Evolutionary conservation across 2,113 vertebrate genomes (phyloP), one percentile per base, ranked within the genome.

Genomic region (Colius striatus): DNA sequence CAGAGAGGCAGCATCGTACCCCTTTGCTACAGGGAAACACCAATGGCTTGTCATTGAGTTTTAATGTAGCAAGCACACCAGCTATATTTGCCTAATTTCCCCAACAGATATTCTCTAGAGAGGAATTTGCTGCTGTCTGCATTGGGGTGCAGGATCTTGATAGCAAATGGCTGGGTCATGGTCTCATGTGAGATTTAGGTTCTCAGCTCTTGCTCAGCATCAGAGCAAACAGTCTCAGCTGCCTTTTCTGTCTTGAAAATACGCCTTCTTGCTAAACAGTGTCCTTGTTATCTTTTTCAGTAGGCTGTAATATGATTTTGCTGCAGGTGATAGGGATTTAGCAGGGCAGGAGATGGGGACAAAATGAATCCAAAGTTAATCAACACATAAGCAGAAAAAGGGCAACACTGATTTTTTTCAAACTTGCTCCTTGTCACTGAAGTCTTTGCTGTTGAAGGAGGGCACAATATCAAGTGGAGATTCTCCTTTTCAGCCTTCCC

Each of bases 131-230:
- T 83, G 1, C 68, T 77, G 16, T 43, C 45, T 55, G 29, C 2
- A 2, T 18, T 70, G 54, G 29, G 27, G 6, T 27, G 15, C 30
- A 1, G 1, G 38, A 16, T 1, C 21, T 74, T 7, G 1, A 50
- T 73, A 34, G 36, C 75, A 94, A 55, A 70, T 77, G 50, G 22
- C 26, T 68, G 16, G 51, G 55, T 86, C 45, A 70, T 0, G 5
- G 26, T 63, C 32, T 75, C 61, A 20, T 66, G 38, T 30, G 55
- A 70, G 34, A 30, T 66, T 70, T 47, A 60, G 29, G 47, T 71
- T 94, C 51, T 76, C 16, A 20, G 51, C 15, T 80, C 16, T 67
- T 72, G 36, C 8, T n/a, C 63, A 89, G n/a, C 14, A 18, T 78
- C 27, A 79, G 21, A 45, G 57, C 4, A n/a, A 72, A 25, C 22